Percentiles rank a stretch among this genome's conserved stretches.
Conservation (phyloP, 2,113 vertebrate species). For the Heterotilapia buettikoferi region DNA sequence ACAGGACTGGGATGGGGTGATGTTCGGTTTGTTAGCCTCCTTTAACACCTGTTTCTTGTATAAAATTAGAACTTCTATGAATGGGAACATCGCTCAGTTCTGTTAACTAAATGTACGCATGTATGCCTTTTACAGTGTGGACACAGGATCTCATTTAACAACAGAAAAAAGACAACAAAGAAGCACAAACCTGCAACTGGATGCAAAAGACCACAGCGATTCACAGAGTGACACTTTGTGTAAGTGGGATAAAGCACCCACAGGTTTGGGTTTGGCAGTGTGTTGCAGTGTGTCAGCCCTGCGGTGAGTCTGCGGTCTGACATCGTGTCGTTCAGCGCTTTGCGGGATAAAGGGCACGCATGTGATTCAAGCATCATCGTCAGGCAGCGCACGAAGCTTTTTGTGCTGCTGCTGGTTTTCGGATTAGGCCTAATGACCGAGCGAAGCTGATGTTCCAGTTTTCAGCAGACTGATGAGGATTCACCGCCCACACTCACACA, state of each 20-base stretch:
- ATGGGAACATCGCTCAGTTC: background rate
- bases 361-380: background rate
- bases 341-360: background rate
- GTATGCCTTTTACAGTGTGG: fast-evolving
- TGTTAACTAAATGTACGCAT: fast-evolving
- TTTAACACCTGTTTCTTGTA: background rate
- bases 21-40: background rate
- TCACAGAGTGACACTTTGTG: background rate
- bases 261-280: background rate
- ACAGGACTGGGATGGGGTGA: background rate
- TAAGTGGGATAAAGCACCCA: background rate
- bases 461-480: background rate
- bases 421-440: background rate
- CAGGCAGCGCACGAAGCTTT: background rate
- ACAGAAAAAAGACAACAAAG: fast-evolving
- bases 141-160: background rate
- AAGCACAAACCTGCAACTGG: background rate
- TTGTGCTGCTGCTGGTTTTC: background rate
- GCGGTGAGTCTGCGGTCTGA: background rate
- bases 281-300: background rate
- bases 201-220: background rate
- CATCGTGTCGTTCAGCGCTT: background rate
- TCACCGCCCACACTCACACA: background rate
- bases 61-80: background rate
- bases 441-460: background rate